Percentiles rank a stretch among this genome's conserved stretches.
Evolutionary conservation across 2,888 invertebrate genomes (phyloP).

Genomic region (Tipula unca): DNA sequence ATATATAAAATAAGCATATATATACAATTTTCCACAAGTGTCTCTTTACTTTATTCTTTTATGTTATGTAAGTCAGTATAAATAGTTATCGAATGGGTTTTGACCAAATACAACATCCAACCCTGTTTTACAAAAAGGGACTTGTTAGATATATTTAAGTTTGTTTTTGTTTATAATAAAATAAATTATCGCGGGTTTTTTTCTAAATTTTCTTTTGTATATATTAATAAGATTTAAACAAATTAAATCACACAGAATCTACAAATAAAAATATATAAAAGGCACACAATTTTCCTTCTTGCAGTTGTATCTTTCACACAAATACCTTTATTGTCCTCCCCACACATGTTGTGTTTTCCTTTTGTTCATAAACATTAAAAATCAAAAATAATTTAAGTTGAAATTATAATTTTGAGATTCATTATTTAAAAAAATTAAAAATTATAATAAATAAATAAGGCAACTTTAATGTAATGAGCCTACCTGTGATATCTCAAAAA

Average conservation of each 20-base stretch:
- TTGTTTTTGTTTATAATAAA: background rate
- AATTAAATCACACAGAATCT: background rate
- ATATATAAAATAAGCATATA: conserved; percentile 14
- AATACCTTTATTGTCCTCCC: background rate
- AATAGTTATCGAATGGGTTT: background rate
- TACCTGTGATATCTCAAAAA: conserved; percentile 14
- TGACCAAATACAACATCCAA: background rate
- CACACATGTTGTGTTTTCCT: background rate
- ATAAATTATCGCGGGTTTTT: background rate
- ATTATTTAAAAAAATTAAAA: background rate
- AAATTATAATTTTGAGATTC: conserved; percentile 3
- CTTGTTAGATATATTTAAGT: background rate
- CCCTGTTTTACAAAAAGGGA: background rate
- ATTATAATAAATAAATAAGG: background rate
- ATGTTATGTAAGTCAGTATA: background rate
- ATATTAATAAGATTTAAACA: background rate
- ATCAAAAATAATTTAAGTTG: conserved; percentile 8
- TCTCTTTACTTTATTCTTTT: conserved; percentile 17
- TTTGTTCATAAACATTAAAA: background rate
- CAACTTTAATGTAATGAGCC: background rate
- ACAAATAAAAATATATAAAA: background rate
- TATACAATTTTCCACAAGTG: conserved; percentile 20
- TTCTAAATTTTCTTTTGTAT: conserved; percentile 9
- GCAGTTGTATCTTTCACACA: background rate
- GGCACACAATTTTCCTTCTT: background rate